phyloP scores from a whole-genome alignment of 2,888 invertebrate species.

The Mayetiola destructor region DNA sequence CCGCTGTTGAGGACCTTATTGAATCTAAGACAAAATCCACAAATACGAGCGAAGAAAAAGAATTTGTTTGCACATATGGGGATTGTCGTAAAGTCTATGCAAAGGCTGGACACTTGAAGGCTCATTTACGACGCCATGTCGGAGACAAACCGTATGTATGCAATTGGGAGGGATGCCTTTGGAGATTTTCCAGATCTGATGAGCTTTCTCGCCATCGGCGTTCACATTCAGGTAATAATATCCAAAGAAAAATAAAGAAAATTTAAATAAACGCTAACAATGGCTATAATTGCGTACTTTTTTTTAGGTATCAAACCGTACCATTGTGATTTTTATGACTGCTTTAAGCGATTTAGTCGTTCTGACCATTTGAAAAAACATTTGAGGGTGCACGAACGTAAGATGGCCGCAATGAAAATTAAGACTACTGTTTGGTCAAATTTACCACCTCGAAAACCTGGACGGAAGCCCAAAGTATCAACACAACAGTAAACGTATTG shows the following conservation, averaged over 20 bases:
- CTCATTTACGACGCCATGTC: constrained; percentile 68
- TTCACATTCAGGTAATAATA: constrained; percentile 96
- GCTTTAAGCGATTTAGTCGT: constrained; percentile 78
- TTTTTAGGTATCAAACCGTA: constrained; percentile 89
- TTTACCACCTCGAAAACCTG: constrained; percentile 30
- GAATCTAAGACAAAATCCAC: constrained; percentile 17
- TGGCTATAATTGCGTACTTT: too few relatives aligned
- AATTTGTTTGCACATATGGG: constrained; percentile 53
- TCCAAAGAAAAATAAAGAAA: too few relatives aligned
- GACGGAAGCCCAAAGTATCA: constrained; percentile 28
- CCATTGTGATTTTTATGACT: constrained; percentile 63
- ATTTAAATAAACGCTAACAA: too few relatives aligned
- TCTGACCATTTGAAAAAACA: constrained; percentile 92
- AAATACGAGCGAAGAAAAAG: constrained; percentile 34
- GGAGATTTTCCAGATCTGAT: constrained; percentile 89
- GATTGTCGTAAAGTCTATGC: constrained; percentile 71
- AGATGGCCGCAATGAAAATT: constrained; percentile 32
- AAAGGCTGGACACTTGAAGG: constrained; percentile 79
- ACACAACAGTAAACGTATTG: too few relatives aligned
- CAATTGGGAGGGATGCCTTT: constrained; percentile 67
- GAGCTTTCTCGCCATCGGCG: constrained; percentile 83
- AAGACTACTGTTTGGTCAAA: constrained; percentile 26
- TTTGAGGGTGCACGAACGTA: constrained; percentile 65
- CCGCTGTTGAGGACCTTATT: background rate
- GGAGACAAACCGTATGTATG: constrained; percentile 65